Conservation (phyloP, 2,888 invertebrate species). For the Calephelis perditalis region DNA sequence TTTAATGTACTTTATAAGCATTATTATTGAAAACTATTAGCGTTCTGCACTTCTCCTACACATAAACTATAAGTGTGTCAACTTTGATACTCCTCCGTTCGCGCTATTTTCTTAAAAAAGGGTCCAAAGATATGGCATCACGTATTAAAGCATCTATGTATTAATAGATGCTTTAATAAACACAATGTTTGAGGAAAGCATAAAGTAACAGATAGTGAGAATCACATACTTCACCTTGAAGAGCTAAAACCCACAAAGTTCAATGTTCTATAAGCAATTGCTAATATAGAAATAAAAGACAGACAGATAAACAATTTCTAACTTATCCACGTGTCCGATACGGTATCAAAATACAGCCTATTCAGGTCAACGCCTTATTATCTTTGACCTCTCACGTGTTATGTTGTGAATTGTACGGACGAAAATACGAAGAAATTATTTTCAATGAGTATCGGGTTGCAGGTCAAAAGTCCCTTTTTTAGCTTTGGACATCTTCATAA, state of each 20-base stretch:
- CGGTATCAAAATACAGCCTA: conserved; percentile 10
- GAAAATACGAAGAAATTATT: conserved; percentile 2
- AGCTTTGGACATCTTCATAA: background rate
- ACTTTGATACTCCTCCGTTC: too few relatives aligned
- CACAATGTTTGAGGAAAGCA: too few relatives aligned
- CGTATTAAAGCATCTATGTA: too few relatives aligned
- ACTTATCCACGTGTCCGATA: conserved; percentile 8
- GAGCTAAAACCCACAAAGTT: background rate
- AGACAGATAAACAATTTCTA: conserved; percentile 12
- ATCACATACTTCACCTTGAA: too few relatives aligned
- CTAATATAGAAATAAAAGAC: conserved; percentile 5
- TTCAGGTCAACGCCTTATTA: conserved; percentile 8
- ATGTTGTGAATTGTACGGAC: conserved; percentile 7
- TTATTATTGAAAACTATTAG: too few relatives aligned
- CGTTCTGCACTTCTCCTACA: too few relatives aligned
- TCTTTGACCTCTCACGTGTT: conserved; percentile 7
- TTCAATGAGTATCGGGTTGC: conserved; percentile 5
- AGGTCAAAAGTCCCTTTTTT: background rate
- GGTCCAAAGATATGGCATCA: too few relatives aligned
- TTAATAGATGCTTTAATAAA: too few relatives aligned
- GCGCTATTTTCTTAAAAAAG: too few relatives aligned
- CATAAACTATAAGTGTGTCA: too few relatives aligned
- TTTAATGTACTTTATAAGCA: too few relatives aligned
- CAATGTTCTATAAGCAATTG: conserved; percentile 4
- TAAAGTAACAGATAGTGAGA: too few relatives aligned